Conservation (phyloP, 35 echinoderm and acorn worm genomes). For the Anneissia japonica region DNA sequence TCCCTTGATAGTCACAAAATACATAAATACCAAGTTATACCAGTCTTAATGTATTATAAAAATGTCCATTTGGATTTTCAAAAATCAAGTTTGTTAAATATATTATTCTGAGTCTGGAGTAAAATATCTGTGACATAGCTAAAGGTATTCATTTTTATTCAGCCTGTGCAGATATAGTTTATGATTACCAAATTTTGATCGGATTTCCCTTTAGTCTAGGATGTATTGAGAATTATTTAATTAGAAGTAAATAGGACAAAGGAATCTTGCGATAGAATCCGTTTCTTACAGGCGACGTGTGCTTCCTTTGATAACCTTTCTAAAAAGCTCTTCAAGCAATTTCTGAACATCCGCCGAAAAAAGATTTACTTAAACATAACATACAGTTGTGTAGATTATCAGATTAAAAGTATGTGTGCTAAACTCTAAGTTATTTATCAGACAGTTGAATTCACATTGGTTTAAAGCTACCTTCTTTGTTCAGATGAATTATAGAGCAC, state of each 20-base stretch:
- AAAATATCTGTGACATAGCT: too few species aligned
- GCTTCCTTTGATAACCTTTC: neutral
- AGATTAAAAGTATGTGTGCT: neutral
- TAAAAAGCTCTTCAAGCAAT: neutral
- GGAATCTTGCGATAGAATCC: neutral
- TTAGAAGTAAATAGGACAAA: neutral
- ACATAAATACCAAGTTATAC: neutral
- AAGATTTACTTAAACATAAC: neutral
- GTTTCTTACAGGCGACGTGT: neutral
- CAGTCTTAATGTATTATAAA: neutral
- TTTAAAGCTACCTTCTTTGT: neutral
- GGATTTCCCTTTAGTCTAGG: conserved; percentile 1
- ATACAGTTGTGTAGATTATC: neutral
- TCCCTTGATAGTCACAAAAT: neutral
- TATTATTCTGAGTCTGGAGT: too few species aligned
- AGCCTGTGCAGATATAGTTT: neutral
- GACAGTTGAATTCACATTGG: too few species aligned
- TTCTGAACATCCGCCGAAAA: neutral
- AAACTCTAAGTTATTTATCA: neutral
- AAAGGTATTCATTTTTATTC: neutral
- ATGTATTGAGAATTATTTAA: neutral
- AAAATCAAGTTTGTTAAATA: too few species aligned
- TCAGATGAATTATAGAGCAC: neutral
- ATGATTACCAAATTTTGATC: neutral
- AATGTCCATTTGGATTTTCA: too few species aligned